Conservation (phyloP, 2,888 invertebrate species). For the Tipula vernalis region DNA sequence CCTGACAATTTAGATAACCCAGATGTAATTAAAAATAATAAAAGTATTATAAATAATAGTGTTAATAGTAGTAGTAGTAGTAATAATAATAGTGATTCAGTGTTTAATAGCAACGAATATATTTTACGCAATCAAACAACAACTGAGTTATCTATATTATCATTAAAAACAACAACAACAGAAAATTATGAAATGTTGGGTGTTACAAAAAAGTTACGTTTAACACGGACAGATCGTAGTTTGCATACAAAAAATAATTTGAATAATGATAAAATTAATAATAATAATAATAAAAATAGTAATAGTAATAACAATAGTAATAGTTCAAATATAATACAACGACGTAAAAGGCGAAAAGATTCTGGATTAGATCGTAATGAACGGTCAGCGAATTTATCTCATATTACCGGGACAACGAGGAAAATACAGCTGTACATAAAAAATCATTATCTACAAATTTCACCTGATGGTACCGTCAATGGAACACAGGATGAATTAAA, state of each 20-base stretch:
- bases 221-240: conserved; percentile 34
- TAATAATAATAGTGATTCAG: conserved; percentile 13
- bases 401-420: conserved; percentile 64
- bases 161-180: conserved; percentile 16
- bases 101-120: conserved; percentile 13
- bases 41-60: conserved; percentile 11
- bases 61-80: conserved; percentile 19
- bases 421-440: conserved; percentile 77
- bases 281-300: conserved; percentile 16
- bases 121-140: not conserved
- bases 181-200: conserved; percentile 11
- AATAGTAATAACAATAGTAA: conserved; percentile 16
- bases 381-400: conserved; percentile 68
- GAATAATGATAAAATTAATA: conserved; percentile 6
- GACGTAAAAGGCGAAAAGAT: conserved; percentile 9
- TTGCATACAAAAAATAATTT: conserved; percentile 21
- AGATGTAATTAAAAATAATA: conserved; percentile 13
- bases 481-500: conserved; percentile 68
- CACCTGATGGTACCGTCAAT: conserved; percentile 76
- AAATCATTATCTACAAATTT: conserved; percentile 67
- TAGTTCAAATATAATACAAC: conserved; percentile 11
- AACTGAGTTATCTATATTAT: conserved; percentile 23
- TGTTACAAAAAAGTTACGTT: not conserved
- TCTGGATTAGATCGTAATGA: conserved; percentile 36
- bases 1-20: conserved; percentile 8